A percentile compares a stretch with the other conserved stretches of the same genome.
Evolutionary conservation across 1,140 invertebrate genomes (phyloP).

Genomic region (Drosophila hydei): DNA sequence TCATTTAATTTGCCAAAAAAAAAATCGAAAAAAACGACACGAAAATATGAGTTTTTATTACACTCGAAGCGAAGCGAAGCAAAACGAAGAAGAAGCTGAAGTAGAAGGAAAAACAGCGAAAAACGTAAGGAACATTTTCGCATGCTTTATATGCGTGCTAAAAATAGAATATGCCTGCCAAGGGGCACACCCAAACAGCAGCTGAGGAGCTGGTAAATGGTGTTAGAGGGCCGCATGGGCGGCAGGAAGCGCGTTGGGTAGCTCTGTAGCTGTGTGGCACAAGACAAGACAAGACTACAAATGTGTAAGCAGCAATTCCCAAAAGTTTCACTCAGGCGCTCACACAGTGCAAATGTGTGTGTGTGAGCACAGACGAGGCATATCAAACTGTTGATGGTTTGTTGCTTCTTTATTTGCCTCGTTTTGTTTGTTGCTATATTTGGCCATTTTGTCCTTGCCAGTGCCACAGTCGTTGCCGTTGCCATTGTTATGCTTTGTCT

Average conservation of each 20-base stretch:
- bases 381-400: constrained; percentile 82
- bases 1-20: constrained; percentile 72
- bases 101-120: constrained; percentile 30
- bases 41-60: constrained; percentile 80
- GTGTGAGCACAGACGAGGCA: constrained; percentile 62
- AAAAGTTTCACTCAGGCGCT: constrained; percentile 52
- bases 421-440: constrained; percentile 69
- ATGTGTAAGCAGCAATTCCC: constrained; percentile 81
- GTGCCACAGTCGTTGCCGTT: constrained; percentile 20
- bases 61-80: constrained; percentile 27
- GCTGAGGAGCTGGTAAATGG: constrained; percentile 1
- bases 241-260: constrained; percentile 17
- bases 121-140: constrained; percentile 55
- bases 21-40: constrained; percentile 41
- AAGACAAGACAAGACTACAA: constrained; percentile 80
- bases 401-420: constrained; percentile 78
- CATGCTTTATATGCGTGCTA: constrained; percentile 57
- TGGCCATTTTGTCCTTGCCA: constrained; percentile 51
- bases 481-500: constrained; percentile 73
- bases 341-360: constrained; percentile 4
- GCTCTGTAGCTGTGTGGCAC: constrained; percentile 19
- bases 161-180: constrained; percentile 78
- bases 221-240: neutral
- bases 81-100: constrained; percentile 13
- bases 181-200: constrained; percentile 68